Percentiles rank a stretch among this genome's conserved stretches.
phyloP scores from a whole-genome alignment of 2,888 invertebrate genomes.

The Beris morrisii region DNA sequence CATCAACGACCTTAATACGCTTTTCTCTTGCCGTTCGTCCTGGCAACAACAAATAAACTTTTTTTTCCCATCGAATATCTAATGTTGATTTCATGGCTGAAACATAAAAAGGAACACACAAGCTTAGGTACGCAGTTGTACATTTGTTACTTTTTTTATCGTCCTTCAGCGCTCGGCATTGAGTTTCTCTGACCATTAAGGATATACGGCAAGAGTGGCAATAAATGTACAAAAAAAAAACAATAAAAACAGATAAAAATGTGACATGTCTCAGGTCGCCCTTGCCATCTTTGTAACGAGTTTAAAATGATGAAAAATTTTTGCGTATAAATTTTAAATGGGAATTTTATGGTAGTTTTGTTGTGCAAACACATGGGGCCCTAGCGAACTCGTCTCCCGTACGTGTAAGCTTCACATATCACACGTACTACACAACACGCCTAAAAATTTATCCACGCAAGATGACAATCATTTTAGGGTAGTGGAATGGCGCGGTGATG shows the following conservation, averaged over 20 bases:
- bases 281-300: constrained; percentile 32
- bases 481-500: constrained; percentile 6
- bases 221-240: constrained; percentile 33
- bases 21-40: too few species aligned
- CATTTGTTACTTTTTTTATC: constrained; percentile 20
- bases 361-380: constrained; percentile 37
- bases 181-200: constrained; percentile 32
- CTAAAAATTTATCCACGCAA: constrained; percentile 25
- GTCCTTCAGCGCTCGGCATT: constrained; percentile 24
- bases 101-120: constrained; percentile 18
- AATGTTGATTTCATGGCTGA: constrained; percentile 30
- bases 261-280: constrained; percentile 33
- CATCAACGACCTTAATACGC: too few species aligned
- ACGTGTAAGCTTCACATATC: constrained; percentile 6
- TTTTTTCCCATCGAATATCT: constrained; percentile 7
- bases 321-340: constrained; percentile 40
- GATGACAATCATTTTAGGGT: constrained; percentile 27
- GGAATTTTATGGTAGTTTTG: constrained; percentile 40
- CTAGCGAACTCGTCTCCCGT: constrained; percentile 5
- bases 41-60: too few species aligned
- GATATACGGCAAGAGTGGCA: constrained; percentile 26
- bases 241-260: constrained; percentile 33
- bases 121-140: constrained; percentile 27
- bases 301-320: constrained; percentile 41
- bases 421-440: not conserved